Percentiles rank a stretch among this genome's conserved stretches.
Evolutionary conservation across 2,888 invertebrate genomes (phyloP).

Genomic region (Alloplasta piceator): DNA sequence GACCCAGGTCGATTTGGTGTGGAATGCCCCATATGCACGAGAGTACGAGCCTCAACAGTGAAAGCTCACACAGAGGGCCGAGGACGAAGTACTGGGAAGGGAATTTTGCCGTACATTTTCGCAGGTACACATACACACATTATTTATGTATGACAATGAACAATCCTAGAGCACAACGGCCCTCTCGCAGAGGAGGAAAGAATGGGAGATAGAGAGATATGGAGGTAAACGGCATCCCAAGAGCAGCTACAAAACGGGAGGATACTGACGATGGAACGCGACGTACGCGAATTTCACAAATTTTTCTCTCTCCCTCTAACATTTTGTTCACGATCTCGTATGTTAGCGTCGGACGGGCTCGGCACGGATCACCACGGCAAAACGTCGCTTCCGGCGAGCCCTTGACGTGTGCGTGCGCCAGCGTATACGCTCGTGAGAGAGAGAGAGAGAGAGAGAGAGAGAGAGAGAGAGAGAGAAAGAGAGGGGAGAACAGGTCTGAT

Average conservation of each 20-base stretch:
- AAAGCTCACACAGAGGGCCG: conserved; percentile 49
- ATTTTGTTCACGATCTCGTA: conserved; percentile 41
- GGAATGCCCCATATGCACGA: neutral
- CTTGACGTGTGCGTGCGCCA: no score
- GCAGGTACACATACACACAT: conserved; percentile 24
- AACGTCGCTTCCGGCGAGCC: conserved; percentile 45
- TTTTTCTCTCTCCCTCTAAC: conserved; percentile 5
- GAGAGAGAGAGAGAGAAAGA: conserved; percentile 51
- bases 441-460: neutral
- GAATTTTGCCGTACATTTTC: conserved; percentile 48
- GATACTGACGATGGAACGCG: conserved; percentile 36
- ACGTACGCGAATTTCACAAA: conserved; percentile 46
- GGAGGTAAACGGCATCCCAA: conserved; percentile 52
- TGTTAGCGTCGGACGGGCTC: conserved; percentile 14
- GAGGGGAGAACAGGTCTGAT: conserved; percentile 31
- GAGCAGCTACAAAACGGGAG: conserved; percentile 40
- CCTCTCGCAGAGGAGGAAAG: neutral
- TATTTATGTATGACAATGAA: conserved; percentile 39
- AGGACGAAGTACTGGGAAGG: conserved; percentile 12
- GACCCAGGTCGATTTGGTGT: neutral
- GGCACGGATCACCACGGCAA: conserved; percentile 28
- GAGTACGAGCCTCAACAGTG: conserved; percentile 35
- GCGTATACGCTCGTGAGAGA: neutral
- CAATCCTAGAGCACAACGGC: conserved; percentile 49
- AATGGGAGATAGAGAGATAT: neutral